These are phyloP conservation scores for Syngnathus floridae DNA, from an alignment of 2,113 vertebrate species.

Conservation along the genomic window DNA sequence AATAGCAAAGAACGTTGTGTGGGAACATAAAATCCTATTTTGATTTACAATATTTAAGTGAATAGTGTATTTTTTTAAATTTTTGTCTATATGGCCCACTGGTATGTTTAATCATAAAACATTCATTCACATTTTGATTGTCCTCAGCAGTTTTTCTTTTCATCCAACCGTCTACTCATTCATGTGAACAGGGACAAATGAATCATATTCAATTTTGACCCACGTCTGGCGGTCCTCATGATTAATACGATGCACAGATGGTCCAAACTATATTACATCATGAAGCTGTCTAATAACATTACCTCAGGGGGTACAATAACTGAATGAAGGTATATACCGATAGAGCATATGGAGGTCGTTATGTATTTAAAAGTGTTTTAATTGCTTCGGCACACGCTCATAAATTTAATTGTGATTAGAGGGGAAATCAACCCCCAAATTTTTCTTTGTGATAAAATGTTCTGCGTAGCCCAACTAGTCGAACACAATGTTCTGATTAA, in stretches of 20 bases:
- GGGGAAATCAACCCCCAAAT: too few relatives aligned
- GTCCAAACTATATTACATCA: constrained; percentile 35
- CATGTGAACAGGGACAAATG: constrained; percentile 22
- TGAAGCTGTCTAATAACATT: constrained; percentile 15
- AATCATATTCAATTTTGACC: constrained; percentile 35
- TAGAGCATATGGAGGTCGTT: not conserved
- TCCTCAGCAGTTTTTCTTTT: not conserved
- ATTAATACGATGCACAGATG: constrained; percentile 27
- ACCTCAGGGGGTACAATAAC: constrained; percentile 18
- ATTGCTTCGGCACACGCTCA: not conserved
- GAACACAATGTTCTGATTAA: too few relatives aligned
- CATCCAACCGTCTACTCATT: constrained; percentile 15
- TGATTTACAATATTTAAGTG: not conserved
- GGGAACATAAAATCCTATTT: not conserved
- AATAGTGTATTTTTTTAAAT: not conserved
- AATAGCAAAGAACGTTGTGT: not conserved
- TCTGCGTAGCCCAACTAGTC: too few relatives aligned
- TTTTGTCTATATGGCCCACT: not conserved
- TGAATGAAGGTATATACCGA: constrained; percentile 2
- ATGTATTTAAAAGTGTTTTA: not conserved
- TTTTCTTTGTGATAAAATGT: too few relatives aligned
- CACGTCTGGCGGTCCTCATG: constrained; percentile 16
- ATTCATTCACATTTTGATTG: not conserved
- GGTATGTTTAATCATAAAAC: constrained; percentile 6
- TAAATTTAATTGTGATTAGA: not conserved